Evolutionary conservation across 2,113 vertebrate genomes (phyloP).

Genomic region (Anthoscopus minutus): DNA sequence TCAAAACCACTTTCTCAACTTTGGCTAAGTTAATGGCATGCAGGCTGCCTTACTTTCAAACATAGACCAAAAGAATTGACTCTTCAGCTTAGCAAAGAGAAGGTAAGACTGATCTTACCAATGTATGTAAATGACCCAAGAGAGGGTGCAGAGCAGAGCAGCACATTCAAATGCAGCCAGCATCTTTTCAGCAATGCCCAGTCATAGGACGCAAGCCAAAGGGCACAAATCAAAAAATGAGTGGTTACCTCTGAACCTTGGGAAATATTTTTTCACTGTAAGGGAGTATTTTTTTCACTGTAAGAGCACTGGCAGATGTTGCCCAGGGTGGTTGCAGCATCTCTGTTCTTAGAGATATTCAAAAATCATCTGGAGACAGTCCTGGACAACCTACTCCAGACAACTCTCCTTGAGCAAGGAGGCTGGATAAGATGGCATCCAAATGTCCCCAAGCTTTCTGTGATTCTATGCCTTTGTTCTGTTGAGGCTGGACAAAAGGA

Average conservation of each 20-base stretch:
- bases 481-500: neutral
- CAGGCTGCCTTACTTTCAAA: neutral
- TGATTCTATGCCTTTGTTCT: neutral
- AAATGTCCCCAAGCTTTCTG: neutral
- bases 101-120: neutral
- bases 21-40: neutral
- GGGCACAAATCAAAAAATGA: neutral
- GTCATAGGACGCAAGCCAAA: neutral
- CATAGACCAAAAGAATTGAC: neutral
- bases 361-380: neutral
- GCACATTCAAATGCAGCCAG: neutral
- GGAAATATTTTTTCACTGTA: neutral
- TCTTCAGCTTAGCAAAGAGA: neutral
- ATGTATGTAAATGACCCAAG: neutral
- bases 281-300: neutral
- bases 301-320: neutral
- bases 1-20: neutral
- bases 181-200: neutral
- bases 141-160: neutral
- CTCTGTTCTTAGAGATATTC: neutral
- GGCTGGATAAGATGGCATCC: neutral
- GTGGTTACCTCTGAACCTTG: neutral
- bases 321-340: neutral
- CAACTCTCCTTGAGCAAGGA: fast-evolving
- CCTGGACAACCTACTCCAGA: neutral